Conservation (phyloP, 2,888 invertebrate species). For the Aspidiotus destructor region DNA sequence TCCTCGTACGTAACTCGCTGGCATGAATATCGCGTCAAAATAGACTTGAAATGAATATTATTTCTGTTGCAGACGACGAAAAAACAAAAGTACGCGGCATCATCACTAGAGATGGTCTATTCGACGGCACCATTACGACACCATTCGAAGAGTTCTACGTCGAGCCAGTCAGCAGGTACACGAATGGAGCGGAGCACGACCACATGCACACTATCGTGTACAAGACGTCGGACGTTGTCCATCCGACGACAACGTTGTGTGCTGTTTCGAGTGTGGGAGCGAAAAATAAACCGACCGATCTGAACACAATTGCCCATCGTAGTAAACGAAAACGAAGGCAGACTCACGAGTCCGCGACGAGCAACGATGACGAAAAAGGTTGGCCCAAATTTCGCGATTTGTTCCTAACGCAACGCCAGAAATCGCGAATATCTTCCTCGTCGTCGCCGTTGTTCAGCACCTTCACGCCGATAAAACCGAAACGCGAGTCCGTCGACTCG, state of each 20-base stretch:
- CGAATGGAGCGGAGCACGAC: constrained; percentile 38
- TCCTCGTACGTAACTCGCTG: too few relatives aligned
- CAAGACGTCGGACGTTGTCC: constrained; percentile 64
- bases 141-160: constrained; percentile 70
- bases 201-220: constrained; percentile 75
- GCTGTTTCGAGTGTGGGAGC: constrained; percentile 42
- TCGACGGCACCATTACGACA: constrained; percentile 79
- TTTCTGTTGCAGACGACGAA: constrained; percentile 63
- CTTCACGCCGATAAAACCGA: constrained; percentile 39
- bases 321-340: constrained; percentile 15
- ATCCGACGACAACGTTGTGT: constrained; percentile 38
- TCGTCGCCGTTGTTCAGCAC: constrained; percentile 52
- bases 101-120: constrained; percentile 73
- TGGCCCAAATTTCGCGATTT: constrained; percentile 5
- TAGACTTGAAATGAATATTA: neutral
- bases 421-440: neutral
- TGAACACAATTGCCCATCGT: constrained; percentile 26
- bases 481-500: constrained; percentile 3
- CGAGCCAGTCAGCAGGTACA: constrained; percentile 51
- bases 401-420: neutral
- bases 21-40: neutral
- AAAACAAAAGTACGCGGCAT: constrained; percentile 72
- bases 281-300: constrained; percentile 46
- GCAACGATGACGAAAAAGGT: neutral
- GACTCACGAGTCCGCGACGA: neutral